Evolutionary conservation across 2,113 vertebrate species (phyloP).

Genomic region (Mirounga angustirostris): DNA sequence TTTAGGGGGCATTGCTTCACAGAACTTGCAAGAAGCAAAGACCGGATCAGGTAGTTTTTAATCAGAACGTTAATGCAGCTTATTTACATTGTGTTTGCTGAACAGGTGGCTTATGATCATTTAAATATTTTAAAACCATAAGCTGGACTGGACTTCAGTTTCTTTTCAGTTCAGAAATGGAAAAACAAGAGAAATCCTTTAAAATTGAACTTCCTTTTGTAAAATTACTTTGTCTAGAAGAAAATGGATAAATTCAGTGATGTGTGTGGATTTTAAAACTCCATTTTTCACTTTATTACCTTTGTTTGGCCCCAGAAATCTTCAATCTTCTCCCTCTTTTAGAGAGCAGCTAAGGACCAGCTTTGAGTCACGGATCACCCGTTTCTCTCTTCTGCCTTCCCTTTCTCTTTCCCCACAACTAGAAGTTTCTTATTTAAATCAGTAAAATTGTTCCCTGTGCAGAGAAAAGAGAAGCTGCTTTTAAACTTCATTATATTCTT

Average conservation of each 20-base stretch:
- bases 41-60: background rate
- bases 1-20: background rate
- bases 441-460: background rate
- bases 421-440: background rate
- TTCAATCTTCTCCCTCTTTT: background rate
- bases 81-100: background rate
- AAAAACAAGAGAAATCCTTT: background rate
- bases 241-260: slow-evolving; percentile 23
- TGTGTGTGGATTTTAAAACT: background rate
- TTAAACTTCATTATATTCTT: background rate
- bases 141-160: background rate
- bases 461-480: background rate
- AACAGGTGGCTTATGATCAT: background rate
- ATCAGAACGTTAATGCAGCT: background rate
- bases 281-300: background rate
- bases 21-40: background rate
- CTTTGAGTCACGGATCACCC: background rate
- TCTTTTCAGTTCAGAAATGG: background rate
- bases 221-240: background rate
- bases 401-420: background rate
- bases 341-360: background rate
- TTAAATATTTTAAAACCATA: background rate
- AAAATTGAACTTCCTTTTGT: background rate
- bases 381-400: background rate
- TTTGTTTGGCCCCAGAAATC: background rate